Conservation (phyloP, 1,140 invertebrate genomes). For the Sipha flava region DNA sequence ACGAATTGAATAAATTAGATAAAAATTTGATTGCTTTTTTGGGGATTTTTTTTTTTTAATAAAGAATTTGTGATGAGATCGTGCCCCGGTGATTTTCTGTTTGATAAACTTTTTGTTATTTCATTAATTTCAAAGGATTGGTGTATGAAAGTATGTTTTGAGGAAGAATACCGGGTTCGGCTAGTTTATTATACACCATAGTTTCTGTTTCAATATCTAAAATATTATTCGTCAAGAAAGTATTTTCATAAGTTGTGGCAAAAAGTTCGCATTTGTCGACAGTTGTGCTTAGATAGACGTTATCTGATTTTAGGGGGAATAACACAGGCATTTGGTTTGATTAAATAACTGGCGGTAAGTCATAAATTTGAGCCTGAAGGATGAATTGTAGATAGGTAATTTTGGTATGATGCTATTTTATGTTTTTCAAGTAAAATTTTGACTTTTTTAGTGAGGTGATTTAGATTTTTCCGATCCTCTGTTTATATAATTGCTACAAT, state of each 20-base stretch:
- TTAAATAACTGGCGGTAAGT: no score
- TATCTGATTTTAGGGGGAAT: neutral
- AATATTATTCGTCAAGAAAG: neutral
- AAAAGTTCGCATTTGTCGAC: neutral
- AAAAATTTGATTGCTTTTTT: neutral
- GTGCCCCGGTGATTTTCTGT: neutral
- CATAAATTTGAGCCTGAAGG: no score
- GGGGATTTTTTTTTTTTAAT: neutral
- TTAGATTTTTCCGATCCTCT: no score
- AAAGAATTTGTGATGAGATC: neutral
- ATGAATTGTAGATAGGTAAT: no score
- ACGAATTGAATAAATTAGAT: no score
- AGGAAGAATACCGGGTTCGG: neutral
- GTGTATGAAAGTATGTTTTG: neutral
- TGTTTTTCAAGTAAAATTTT: no score
- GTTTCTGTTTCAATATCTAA: neutral
- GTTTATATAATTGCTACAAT: no score
- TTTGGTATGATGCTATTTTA: no score
- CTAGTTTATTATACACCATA: neutral
- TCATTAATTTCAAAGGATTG: neutral
- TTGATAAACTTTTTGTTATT: neutral
- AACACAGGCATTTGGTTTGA: no score
- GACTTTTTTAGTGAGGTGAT: no score
- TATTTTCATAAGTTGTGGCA: neutral
- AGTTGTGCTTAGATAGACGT: neutral